Evolutionary conservation across 2,888 invertebrate species (phyloP), one percentile per base, ranked within the genome.

Genomic region (Erebia epiphron): DNA sequence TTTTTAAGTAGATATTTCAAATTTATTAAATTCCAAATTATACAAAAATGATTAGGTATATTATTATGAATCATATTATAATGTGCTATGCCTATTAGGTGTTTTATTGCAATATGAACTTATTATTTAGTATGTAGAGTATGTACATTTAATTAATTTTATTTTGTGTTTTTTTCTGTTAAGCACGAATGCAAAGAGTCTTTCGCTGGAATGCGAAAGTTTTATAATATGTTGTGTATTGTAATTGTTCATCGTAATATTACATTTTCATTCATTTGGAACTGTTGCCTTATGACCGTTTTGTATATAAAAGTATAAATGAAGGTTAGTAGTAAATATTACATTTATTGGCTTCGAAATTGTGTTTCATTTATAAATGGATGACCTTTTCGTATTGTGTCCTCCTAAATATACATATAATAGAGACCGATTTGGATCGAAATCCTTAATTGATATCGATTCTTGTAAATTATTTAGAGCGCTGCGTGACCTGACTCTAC

Each of bases 211-310:
- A 65, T 0, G 43, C 65, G 21, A 16, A 35, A 11, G 2, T 41
- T 65, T 43, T 43, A 35, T 67, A 26, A 35, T 67, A 26, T 10
- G 21, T 43, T 16, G 10, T 49, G 10, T 54, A 16, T 10, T 21
- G 46, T 43, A 16, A 58, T 57, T 68, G 35, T 68, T 70, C 58
- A 75, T 72, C 64, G 60, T 69, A 73, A 72, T 62, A 72, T 58
- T 49, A 75, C 72, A 72, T 69, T 91, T 86, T 85, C 79, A 86
- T 89, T 91, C 78, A 85, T 90, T 92, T 91, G 80, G 81, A 90
- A 90, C 88, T 89, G 92, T 91, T 93, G 92, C 92, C 92, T 92
- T 93, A 93, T 89, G 84, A 91, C 87, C 85, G 88, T 92, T 92
- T 92, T 93, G 93, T 93, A 93, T 85, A 92, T 93, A 92, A 89